These are phyloP conservation scores for Pyrrhia umbra DNA, from an alignment of 2,888 invertebrate genomes.

Conservation along the genomic window DNA sequence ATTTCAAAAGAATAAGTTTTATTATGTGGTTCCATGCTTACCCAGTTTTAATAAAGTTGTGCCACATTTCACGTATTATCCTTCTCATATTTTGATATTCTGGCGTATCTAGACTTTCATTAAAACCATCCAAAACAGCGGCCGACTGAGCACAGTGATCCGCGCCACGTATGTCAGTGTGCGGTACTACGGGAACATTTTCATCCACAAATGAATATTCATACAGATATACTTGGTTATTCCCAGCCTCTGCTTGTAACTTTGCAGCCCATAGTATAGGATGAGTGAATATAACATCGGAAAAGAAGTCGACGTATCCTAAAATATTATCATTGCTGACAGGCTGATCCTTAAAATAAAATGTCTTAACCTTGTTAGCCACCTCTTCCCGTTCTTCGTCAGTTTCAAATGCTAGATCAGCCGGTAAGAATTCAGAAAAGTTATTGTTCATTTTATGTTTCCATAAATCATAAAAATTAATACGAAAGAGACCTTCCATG, in stretches of 20 bases:
- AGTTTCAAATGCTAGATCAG: conserved; percentile 69
- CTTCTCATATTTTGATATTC: conserved; percentile 59
- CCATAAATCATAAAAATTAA: conserved; percentile 61
- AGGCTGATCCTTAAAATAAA: conserved; percentile 68
- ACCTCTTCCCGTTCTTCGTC: conserved; percentile 66
- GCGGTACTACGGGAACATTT: conserved; percentile 53
- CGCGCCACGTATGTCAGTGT: conserved; percentile 65
- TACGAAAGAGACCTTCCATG: conserved; percentile 70
- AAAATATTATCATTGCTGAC: conserved; percentile 61
- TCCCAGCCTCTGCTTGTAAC: conserved; percentile 68
- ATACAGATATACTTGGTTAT: conserved; percentile 74
- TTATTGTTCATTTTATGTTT: conserved; percentile 68
- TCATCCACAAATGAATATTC: conserved; percentile 72
- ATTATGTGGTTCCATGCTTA: conserved; percentile 57
- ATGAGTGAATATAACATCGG: conserved; percentile 66
- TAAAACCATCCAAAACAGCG: conserved; percentile 55
- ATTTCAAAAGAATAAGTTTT: too few relatives aligned
- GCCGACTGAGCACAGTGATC: conserved; percentile 68
- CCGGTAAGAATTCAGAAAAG: conserved; percentile 74
- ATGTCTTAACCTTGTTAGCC: conserved; percentile 65
- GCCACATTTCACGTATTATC: conserved; percentile 66
- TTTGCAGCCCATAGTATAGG: conserved; percentile 65
- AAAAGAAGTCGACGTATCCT: conserved; percentile 66
- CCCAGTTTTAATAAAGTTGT: conserved; percentile 71
- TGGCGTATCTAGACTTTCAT: conserved; percentile 45